A percentile compares a stretch with the other conserved stretches of the same genome.
phyloP scores from a whole-genome alignment of 1,140 invertebrate species.

The Cyphomyrmex costatus region DNA sequence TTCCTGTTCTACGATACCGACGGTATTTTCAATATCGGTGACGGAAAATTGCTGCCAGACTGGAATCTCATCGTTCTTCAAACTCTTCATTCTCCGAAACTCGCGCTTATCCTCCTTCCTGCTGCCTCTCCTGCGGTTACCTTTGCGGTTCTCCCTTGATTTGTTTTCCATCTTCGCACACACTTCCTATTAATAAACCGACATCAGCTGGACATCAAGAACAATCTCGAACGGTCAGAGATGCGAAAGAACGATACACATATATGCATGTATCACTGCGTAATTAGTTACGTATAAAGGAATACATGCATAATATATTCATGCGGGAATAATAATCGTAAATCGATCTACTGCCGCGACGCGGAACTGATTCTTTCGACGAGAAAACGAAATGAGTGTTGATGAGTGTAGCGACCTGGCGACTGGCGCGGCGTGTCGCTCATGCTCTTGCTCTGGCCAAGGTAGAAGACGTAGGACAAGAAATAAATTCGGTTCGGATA shows the following conservation, averaged over 20 bases:
- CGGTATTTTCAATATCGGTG: neutral
- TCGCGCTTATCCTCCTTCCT: conserved; percentile 34
- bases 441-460: too few species aligned
- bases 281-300: neutral
- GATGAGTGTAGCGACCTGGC: too few species aligned
- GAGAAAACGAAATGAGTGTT: too few species aligned
- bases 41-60: neutral
- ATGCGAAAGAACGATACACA: neutral
- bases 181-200: conserved; percentile 23
- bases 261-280: neutral
- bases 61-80: neutral
- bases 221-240: neutral
- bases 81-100: neutral
- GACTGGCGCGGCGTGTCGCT: too few species aligned
- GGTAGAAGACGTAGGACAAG: too few species aligned
- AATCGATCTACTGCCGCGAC: too few species aligned
- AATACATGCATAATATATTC: neutral
- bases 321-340: too few species aligned
- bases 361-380: too few species aligned
- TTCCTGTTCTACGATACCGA: neutral
- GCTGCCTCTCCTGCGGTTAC: neutral
- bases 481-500: too few species aligned
- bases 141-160: neutral
- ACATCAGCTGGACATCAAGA: conserved; percentile 15
- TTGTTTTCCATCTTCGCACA: conserved; percentile 25